Base-by-base conservation (phyloP, 2,797 vertebrate species). In the Tangara arthus region DNA sequence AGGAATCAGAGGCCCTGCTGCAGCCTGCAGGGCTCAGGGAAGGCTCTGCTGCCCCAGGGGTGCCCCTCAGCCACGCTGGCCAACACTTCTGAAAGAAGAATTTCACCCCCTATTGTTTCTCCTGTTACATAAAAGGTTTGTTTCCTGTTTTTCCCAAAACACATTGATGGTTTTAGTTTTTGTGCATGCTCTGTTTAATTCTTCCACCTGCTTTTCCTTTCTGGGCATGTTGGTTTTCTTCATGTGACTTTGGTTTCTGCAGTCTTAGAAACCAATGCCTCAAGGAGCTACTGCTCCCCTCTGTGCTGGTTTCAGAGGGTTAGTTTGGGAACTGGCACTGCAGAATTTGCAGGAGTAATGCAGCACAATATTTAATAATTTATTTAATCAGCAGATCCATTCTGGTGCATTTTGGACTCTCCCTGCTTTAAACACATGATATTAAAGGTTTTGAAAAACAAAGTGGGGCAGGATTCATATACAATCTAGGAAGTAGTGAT, bases 361-460 rank as follows among this genome's bases (percentile, higher is more conserved):
- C 5, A 84, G 46, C 55, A 66, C 15, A 71, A 52, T 35, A 70
- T 87, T 88, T 55, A 93, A 83, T 47, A 53, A 34, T n/a, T 79
- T 50, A 70, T 77, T 77, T 70, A 70, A 44, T 27, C 12, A 60
- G 41, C 17, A 64, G 27, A 22, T 46, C 15, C 57, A 18, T n/a
- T 46, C 57, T 63, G 26, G 44, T 66, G 44, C 34, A 30, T 77
- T 92, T 81, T 85, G 41, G 89, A 71, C 12, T 50, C 14, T 73
- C 79, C 26, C 28, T 71, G 37, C 49, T 59, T 70, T 94, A 79
- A 92, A 70, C 9, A 10, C 18, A 15, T 41, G 27, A 6, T 55
- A 63, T 77, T 73, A 87, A 90, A 22, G 35, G 12, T 56, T 91
- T 84, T 83, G 71, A 83, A 59, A 94, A 91, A 63, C 15, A 6